These are phyloP conservation scores for Dicranocentrus wangi DNA, from an alignment of 2,888 invertebrate species.

Conservation along the genomic window DNA sequence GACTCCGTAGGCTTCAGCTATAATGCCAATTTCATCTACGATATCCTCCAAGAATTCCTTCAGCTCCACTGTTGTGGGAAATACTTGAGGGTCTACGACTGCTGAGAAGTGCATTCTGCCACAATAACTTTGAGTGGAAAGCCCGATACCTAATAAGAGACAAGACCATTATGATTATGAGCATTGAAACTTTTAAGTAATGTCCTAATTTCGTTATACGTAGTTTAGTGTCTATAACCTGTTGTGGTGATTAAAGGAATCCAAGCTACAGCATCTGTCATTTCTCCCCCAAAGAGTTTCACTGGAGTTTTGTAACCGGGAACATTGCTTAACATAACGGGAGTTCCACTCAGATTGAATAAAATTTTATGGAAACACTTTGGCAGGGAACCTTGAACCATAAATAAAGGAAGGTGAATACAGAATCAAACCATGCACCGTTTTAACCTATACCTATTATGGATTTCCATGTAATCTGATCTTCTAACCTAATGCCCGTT, in stretches of 20 bases:
- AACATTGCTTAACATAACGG: constrained; percentile 70
- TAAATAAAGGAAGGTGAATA: too few species aligned
- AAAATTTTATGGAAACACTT: constrained; percentile 58
- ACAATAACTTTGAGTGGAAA: constrained; percentile 68
- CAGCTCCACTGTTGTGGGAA: constrained; percentile 55
- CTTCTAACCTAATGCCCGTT: constrained; percentile 56
- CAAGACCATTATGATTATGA: background rate
- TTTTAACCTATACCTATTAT: too few species aligned
- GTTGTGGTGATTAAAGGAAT: constrained; percentile 69
- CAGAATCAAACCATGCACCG: too few species aligned
- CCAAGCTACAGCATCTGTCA: constrained; percentile 68
- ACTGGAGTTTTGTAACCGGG: constrained; percentile 65
- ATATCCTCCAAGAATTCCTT: constrained; percentile 66
- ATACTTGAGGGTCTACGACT: constrained; percentile 63
- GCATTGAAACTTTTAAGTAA: too few species aligned
- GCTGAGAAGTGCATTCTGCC: constrained; percentile 66
- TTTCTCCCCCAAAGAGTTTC: constrained; percentile 61
- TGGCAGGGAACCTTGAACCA: constrained; percentile 70
- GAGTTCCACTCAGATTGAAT: constrained; percentile 65
- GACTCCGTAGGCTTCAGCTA: constrained; percentile 39
- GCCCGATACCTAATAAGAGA: constrained; percentile 65
- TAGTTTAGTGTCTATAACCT: too few species aligned
- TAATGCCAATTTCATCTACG: constrained; percentile 58
- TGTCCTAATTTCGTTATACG: background rate
- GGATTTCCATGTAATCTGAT: too few species aligned